These are phyloP conservation scores for Ophiodon elongatus DNA, from an alignment of 2,113 vertebrate genomes.

Conservation along the genomic window DNA sequence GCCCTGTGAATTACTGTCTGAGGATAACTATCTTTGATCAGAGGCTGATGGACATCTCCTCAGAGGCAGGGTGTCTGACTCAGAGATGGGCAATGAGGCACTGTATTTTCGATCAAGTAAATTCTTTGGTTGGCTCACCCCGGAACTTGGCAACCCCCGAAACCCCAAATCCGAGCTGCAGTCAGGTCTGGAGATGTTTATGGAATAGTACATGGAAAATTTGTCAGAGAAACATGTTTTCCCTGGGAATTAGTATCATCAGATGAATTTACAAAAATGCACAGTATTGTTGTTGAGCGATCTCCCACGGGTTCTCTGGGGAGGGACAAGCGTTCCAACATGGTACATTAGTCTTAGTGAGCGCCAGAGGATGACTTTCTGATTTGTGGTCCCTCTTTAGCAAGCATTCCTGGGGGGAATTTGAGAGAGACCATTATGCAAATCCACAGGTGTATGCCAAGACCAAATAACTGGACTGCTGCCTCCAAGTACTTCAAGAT, in stretches of 20 bases:
- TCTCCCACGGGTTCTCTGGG: conserved; percentile 47
- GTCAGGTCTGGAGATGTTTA: conserved; percentile 70
- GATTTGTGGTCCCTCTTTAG: conserved; percentile 78
- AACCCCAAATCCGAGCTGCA: conserved; percentile 44
- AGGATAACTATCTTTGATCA: conserved; percentile 66
- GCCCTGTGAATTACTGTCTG: conserved; percentile 58
- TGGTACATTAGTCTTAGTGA: conserved; percentile 58
- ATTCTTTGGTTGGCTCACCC: conserved; percentile 48
- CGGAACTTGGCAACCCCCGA: conserved; percentile 55
- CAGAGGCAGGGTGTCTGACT: conserved; percentile 61
- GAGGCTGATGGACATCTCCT: conserved; percentile 60
- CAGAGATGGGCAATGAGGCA: conserved; percentile 64
- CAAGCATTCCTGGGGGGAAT: conserved; percentile 78
- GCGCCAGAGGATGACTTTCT: conserved; percentile 69
- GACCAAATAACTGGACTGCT: conserved; percentile 71
- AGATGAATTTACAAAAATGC: conserved; percentile 56
- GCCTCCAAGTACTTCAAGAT: conserved; percentile 83
- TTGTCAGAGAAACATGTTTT: conserved; percentile 65
- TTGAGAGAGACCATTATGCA: conserved; percentile 83
- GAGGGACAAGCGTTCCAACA: conserved; percentile 47
- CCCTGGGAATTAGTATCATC: conserved; percentile 60
- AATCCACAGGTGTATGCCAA: conserved; percentile 83
- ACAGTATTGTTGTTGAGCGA: conserved; percentile 39
- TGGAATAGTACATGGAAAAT: conserved; percentile 59
- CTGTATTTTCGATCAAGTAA: conserved; percentile 51